Conservation (phyloP, 2,888 invertebrate genomes). For the Caenorhabditis uteleia region DNA sequence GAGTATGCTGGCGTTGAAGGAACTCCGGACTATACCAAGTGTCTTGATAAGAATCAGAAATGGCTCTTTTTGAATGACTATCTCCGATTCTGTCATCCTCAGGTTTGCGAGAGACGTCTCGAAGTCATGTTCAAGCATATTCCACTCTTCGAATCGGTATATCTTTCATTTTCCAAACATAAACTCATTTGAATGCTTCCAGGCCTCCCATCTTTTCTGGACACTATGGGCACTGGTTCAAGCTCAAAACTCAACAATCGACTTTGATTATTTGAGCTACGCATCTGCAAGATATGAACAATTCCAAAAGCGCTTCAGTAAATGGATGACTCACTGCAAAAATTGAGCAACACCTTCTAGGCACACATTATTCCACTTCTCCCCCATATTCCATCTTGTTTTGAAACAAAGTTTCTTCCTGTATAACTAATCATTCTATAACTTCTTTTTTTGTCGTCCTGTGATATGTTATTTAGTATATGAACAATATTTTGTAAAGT, state of each 20-base stretch:
- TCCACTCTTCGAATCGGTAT: conserved; percentile 62
- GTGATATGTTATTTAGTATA: no score
- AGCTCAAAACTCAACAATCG: conserved; percentile 61
- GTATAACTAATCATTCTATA: no score
- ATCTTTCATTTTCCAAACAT: conserved; percentile 17
- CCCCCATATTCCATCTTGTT: no score
- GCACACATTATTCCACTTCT: no score
- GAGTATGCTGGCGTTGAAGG: conserved; percentile 80
- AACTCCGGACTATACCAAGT: conserved; percentile 57
- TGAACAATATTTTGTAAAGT: no score
- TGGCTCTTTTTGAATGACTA: conserved; percentile 54
- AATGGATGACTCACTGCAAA: conserved; percentile 12
- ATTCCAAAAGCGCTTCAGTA: conserved; percentile 26
- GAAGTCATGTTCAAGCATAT: conserved; percentile 36
- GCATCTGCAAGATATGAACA: conserved; percentile 36
- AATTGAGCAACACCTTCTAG: no score
- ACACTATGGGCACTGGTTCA: conserved; percentile 66
- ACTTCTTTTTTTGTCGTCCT: no score
- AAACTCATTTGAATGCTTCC: conserved; percentile 12
- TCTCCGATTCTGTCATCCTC: conserved; percentile 33
- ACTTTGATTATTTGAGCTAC: conserved; percentile 64
- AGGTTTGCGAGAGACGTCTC: conserved; percentile 19
- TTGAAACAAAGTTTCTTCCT: no score
- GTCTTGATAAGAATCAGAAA: conserved; percentile 53
- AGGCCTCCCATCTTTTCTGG: conserved; percentile 69